Conservation (phyloP, 2,797 vertebrate species). For the Iguana delicatissima region DNA sequence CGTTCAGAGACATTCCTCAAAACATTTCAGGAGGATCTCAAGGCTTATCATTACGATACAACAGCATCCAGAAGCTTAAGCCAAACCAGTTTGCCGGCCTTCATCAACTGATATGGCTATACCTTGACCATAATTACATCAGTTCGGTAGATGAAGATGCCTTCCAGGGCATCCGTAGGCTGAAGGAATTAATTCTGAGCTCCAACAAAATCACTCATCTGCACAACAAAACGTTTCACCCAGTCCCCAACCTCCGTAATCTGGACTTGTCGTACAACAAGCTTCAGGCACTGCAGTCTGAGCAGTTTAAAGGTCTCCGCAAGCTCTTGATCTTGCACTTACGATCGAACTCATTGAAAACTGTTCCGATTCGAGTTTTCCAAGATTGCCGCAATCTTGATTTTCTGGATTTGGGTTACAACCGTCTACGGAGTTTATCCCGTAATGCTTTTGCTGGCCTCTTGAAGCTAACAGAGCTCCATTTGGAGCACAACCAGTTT, state of each 20-base stretch:
- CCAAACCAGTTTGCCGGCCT: slow-evolving; percentile 94
- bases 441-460: slow-evolving; percentile 96
- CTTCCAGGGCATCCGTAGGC: slow-evolving; percentile 92
- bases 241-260: slow-evolving; percentile 93
- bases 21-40: slow-evolving; percentile 95
- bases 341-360: slow-evolving; percentile 94
- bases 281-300: slow-evolving; percentile 89
- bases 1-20: slow-evolving; percentile 92
- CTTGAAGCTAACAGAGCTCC: slow-evolving; percentile 94
- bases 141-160: slow-evolving; percentile 90
- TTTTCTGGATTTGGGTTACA: slow-evolving; percentile 97
- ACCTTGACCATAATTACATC: slow-evolving; percentile 98
- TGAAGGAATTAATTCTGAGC: slow-evolving; percentile 97
- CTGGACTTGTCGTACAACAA: slow-evolving; percentile 98
- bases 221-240: slow-evolving; percentile 94
- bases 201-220: slow-evolving; percentile 95
- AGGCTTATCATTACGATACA: slow-evolving; percentile 96
- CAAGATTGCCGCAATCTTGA: slow-evolving; percentile 97
- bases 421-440: slow-evolving; percentile 93
- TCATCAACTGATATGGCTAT: slow-evolving; percentile 96
- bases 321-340: slow-evolving; percentile 95
- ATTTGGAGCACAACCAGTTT: slow-evolving; percentile 98
- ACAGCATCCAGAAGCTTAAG: slow-evolving; percentile 94
- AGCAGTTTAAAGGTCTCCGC: slow-evolving; percentile 93
- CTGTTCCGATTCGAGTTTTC: slow-evolving; percentile 92